Percentiles rank a stretch among this genome's conserved stretches.
Evolutionary conservation across 2,113 vertebrate species (phyloP).

Genomic region (Philantomba maxwellii): DNA sequence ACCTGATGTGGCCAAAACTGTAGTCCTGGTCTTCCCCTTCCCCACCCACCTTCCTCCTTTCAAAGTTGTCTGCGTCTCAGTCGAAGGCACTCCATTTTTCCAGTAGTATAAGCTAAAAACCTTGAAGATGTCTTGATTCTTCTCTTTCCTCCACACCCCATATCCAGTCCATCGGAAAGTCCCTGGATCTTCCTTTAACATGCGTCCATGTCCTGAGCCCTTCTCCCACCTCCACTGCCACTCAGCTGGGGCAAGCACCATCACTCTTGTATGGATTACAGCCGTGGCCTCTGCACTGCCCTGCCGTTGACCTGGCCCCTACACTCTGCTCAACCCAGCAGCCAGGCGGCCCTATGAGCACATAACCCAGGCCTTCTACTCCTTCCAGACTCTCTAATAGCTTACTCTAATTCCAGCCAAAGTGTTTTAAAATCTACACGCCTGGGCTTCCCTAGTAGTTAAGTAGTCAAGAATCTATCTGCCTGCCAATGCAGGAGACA

Average conservation of each 20-base stretch:
- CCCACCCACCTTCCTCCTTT: not conserved
- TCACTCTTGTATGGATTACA: not conserved
- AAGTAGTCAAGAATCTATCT: not conserved
- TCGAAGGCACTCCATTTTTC: not conserved
- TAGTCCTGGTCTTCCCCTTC: not conserved
- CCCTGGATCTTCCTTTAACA: not conserved
- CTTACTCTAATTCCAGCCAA: not conserved
- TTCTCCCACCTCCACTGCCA: not conserved
- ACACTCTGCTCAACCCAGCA: not conserved
- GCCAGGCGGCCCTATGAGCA: not conserved
- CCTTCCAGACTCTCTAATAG: not conserved
- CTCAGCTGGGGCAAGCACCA: not conserved
- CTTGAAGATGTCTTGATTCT: not conserved
- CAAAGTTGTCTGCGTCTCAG: not conserved
- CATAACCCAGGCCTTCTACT: not conserved
- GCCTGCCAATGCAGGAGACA: not conserved
- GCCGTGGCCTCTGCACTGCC: not conserved
- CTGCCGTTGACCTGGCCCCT: not conserved
- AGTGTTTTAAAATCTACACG: not conserved
- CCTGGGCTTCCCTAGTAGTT: not conserved
- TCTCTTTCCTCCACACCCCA: not conserved
- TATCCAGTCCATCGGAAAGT: not conserved
- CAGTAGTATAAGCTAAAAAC: not conserved
- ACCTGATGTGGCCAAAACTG: not conserved
- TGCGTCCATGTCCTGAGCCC: fast-evolving